phyloP scores from a whole-genome alignment of 2,797 vertebrate genomes.

The Tangara arthus region DNA sequence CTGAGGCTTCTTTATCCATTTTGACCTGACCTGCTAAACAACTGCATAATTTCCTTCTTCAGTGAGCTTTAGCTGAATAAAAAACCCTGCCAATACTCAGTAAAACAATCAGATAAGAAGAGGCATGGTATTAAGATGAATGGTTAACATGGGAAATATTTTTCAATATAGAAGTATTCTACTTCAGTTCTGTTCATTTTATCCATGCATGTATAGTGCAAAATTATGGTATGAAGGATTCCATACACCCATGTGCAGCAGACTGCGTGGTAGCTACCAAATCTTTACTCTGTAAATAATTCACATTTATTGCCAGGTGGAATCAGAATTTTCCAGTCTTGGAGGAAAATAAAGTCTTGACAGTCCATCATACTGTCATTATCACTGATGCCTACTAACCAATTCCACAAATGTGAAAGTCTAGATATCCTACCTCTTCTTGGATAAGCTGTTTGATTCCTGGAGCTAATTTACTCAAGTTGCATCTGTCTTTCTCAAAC shows the following conservation, averaged over 20 bases:
- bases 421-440: slow-evolving; percentile 32
- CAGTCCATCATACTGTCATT: slow-evolving; percentile 48
- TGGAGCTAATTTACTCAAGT: slow-evolving; percentile 35
- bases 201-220: background rate
- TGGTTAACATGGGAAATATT: slow-evolving; percentile 60
- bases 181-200: slow-evolving; percentile 41
- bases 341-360: slow-evolving; percentile 52
- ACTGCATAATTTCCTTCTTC: background rate
- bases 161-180: slow-evolving; percentile 50
- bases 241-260: background rate
- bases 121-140: slow-evolving; percentile 37
- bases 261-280: slow-evolving; percentile 13
- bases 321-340: slow-evolving; percentile 49
- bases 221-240: slow-evolving; percentile 19
- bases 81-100: background rate
- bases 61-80: background rate
- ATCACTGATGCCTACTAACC: slow-evolving; percentile 44
- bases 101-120: slow-evolving; percentile 18
- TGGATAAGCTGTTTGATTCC: slow-evolving; percentile 54
- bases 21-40: background rate
- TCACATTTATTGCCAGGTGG: slow-evolving; percentile 15
- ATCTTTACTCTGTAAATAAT: slow-evolving; percentile 55
- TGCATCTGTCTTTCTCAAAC: slow-evolving; percentile 39
- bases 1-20: background rate
- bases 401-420: slow-evolving; percentile 30